These are phyloP conservation scores for Gastracanthus pulcherrimus DNA, from an alignment of 2,888 invertebrate species.

Conservation along the genomic window DNA sequence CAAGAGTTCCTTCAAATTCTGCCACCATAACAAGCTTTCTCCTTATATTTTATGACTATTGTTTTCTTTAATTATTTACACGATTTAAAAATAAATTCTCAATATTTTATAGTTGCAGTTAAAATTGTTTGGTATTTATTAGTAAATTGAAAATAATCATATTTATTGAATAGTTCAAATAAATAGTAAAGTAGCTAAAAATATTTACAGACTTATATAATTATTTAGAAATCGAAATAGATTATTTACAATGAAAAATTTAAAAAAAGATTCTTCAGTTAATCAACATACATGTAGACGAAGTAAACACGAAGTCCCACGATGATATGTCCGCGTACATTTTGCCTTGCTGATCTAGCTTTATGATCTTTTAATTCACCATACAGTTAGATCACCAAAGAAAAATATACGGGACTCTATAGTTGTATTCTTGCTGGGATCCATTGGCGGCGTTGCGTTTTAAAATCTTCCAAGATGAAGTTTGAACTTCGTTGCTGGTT, in stretches of 20 bases:
- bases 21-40: constrained; percentile 61
- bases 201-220: too few species aligned
- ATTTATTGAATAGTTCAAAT: too few species aligned
- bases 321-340: constrained; percentile 66
- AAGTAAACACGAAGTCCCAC: constrained; percentile 28
- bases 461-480: neutral
- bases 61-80: neutral
- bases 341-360: constrained; percentile 77
- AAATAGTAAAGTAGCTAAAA: too few species aligned
- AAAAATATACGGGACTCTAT: constrained; percentile 71
- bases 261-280: too few species aligned
- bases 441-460: neutral
- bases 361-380: constrained; percentile 74
- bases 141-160: too few species aligned
- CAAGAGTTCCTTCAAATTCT: constrained; percentile 73
- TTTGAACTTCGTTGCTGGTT: constrained; percentile 20
- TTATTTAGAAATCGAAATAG: neutral
- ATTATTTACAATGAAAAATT: neutral
- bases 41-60: constrained; percentile 30
- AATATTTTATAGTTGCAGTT: too few species aligned
- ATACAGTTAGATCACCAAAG: constrained; percentile 82
- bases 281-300: too few species aligned
- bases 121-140: too few species aligned
- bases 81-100: too few species aligned
- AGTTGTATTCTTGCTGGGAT: neutral